Conservation (phyloP, 2,797 vertebrate genomes). For the Myotis findleyi region DNA sequence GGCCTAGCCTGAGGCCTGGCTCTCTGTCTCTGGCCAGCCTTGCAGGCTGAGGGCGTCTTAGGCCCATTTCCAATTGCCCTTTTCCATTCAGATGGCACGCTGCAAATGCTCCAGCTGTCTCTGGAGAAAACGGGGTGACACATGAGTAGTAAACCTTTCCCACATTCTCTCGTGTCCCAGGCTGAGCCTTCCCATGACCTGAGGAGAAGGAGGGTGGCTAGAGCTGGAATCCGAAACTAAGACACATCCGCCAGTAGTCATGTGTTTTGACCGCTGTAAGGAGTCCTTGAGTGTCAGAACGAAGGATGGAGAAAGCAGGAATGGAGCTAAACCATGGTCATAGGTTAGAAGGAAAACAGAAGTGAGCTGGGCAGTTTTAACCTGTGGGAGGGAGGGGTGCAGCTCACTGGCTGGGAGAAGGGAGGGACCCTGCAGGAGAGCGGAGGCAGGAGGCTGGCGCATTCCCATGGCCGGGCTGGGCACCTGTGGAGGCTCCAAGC, state of each 20-base stretch:
- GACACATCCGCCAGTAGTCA: fast-evolving
- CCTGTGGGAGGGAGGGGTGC: neutral
- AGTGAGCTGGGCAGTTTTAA: neutral
- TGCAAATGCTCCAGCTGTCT: neutral
- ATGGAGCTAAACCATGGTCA: fast-evolving
- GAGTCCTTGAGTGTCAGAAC: fast-evolving
- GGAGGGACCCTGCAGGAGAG: too few species aligned
- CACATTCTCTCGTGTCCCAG: neutral
- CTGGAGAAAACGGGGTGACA: too few species aligned
- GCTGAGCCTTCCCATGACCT: fast-evolving
- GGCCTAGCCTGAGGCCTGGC: fast-evolving
- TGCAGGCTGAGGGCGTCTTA: neutral
- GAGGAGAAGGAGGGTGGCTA: fast-evolving
- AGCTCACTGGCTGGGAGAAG: neutral
- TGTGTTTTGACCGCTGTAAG: neutral
- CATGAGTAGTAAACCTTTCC: fast-evolving
- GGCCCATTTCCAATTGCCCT: neutral
- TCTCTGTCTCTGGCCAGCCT: too few species aligned
- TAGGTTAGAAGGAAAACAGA: too few species aligned
- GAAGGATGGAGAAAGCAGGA: neutral
- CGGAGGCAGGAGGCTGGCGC: neutral
- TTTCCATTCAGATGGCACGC: neutral
- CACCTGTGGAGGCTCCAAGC: fast-evolving
- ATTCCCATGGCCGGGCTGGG: fast-evolving
- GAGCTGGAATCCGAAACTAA: fast-evolving